Evolutionary conservation across 2,888 invertebrate genomes (phyloP), one percentile per base, ranked within the genome.

Genomic region (Trichacis sp.): DNA sequence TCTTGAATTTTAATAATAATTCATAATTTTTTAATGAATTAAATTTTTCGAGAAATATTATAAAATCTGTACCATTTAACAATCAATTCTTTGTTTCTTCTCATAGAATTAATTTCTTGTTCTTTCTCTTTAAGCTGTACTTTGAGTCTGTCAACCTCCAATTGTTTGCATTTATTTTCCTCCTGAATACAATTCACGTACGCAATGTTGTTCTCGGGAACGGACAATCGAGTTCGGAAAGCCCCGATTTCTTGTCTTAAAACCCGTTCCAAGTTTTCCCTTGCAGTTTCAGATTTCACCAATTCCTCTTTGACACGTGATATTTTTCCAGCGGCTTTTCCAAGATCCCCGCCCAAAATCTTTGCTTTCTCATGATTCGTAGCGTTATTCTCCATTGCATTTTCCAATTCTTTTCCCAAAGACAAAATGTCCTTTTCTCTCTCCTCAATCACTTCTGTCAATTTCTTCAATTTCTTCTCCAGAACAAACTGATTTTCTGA

Each of bases 61-160:
- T 12, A 56, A 45, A 24, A 17, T 24, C 33, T 15, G 11, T 70
- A 77, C 78, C 74, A 77, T 47, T 71, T 58, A 53, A 77, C 72
- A n/a, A 74, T 74, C 2, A 65, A 65, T 30, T 77, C 74, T 45
- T 71, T 70, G 52, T 75, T 75, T 52, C 69, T 72, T 63, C 70
- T 77, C n/a, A 77, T 68, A 8, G 73, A 47, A 17, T 42, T 53
- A 55, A 77, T 64, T 57, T 80, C 76, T n/a, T 63, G 60, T 19
- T 79, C 74, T 12, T 75, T 78, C 8, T 75, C 67, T 9, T 64
- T 45, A 14, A 81, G 29, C 30, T 72, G 65, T 17, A 60, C 9
- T 43, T 73, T 78, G 30, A 81, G 54, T 42, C 59, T 66, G 19
- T 73, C 61, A 52, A 77, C 52, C 69, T 78, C 75, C 33, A 64